phyloP scores from a whole-genome alignment of 1,140 invertebrate species.

The Parasteatoda tepidariorum region DNA sequence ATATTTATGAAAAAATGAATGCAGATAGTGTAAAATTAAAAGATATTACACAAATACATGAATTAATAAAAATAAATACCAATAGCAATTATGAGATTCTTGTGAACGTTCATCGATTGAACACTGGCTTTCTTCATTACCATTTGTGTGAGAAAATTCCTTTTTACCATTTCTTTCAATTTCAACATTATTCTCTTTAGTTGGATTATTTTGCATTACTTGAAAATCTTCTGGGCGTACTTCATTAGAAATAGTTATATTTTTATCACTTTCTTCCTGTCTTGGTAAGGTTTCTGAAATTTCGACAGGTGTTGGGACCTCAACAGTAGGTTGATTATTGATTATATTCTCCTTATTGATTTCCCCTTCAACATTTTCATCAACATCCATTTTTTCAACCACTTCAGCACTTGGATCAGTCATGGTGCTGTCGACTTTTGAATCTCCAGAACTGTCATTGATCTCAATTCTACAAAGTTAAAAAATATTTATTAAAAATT shows the following conservation, averaged over 20 bases:
- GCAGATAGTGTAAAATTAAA: background rate
- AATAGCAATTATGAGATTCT: constrained; percentile 53
- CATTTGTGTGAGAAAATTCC: background rate
- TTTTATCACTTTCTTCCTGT: background rate
- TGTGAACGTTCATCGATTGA: constrained; percentile 49
- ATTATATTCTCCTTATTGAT: background rate
- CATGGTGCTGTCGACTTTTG: background rate
- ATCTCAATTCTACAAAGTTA: background rate
- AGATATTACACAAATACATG: too few relatives aligned
- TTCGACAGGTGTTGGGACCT: background rate
- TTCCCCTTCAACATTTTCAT: background rate
- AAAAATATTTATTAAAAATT: background rate
- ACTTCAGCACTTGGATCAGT: background rate
- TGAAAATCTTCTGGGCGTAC: constrained; percentile 30
- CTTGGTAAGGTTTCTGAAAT: background rate
- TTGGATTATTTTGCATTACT: constrained; percentile 28
- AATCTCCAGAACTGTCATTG: background rate
- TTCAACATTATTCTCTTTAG: background rate
- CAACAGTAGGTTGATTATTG: background rate
- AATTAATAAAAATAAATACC: too few relatives aligned
- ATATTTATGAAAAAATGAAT: too few relatives aligned
- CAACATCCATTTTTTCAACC: constrained; percentile 21
- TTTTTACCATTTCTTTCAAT: background rate
- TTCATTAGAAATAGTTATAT: background rate
- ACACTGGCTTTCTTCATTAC: constrained; percentile 46